phyloP scores from a whole-genome alignment of 2,797 vertebrate genomes.

The Eulemur albifrons region DNA sequence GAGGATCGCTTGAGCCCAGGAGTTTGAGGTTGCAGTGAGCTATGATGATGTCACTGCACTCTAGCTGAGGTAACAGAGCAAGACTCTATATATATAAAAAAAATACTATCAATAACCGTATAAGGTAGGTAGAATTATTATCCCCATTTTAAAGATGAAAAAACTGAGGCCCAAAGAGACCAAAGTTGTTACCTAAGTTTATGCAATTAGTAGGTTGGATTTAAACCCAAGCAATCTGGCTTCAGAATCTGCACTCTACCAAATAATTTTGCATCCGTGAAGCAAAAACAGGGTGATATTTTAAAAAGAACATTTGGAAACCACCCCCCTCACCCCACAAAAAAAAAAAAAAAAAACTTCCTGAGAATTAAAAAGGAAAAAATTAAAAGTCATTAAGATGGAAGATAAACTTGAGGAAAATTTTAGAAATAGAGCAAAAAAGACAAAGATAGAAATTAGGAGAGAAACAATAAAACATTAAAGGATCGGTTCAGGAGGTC shows the following conservation, averaged over 20 bases:
- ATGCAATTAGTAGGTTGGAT: neutral
- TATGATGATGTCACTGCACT: too few species aligned
- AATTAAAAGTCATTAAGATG: conserved; percentile 2
- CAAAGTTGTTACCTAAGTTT: neutral
- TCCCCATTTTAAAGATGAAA: conserved; percentile 4
- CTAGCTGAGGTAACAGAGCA: too few species aligned
- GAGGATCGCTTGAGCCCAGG: too few species aligned
- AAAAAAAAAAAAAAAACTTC: neutral
- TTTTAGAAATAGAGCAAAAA: conserved; percentile 12
- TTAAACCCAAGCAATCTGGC: neutral
- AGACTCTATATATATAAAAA: too few species aligned
- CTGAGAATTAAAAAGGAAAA: neutral
- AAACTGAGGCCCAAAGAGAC: conserved; percentile 18
- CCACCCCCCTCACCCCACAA: neutral
- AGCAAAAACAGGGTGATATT: neutral
- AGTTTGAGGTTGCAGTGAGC: too few species aligned
- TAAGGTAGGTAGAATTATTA: neutral
- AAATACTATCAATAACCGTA: neutral
- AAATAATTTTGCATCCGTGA: neutral
- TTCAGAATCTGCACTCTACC: neutral
- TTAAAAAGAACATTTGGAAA: neutral
- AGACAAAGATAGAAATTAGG: conserved; percentile 10
- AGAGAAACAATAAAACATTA: conserved; percentile 16
- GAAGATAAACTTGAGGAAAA: neutral
- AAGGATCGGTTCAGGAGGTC: neutral